phyloP scores from a whole-genome alignment of 2,888 invertebrate species.

The Ganaspis brasiliensis region DNA sequence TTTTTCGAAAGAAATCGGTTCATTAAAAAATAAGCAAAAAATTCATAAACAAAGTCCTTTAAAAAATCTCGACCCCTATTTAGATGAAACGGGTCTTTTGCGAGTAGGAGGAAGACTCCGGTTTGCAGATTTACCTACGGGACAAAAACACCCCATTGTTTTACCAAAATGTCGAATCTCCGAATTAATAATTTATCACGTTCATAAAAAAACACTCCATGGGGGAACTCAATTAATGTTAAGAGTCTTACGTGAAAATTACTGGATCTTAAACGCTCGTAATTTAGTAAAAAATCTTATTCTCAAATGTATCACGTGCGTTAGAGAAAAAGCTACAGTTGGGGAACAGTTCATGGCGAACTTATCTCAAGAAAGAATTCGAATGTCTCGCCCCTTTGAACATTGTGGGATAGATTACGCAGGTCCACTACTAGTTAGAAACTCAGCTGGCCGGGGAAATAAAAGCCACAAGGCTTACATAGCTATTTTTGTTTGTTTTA shows the following conservation, averaged over 20 bases:
- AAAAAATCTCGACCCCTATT: neutral
- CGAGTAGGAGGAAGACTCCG: constrained; percentile 29
- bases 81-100: constrained; percentile 7
- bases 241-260: constrained; percentile 46
- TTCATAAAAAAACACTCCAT: constrained; percentile 48
- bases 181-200: constrained; percentile 21
- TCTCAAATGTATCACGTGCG: constrained; percentile 39
- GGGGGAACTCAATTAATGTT: constrained; percentile 51
- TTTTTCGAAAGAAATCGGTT: constrained; percentile 2
- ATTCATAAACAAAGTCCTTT: neutral
- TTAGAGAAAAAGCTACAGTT: constrained; percentile 27
- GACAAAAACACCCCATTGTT: constrained; percentile 20
- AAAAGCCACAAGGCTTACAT: constrained; percentile 62
- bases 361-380: constrained; percentile 57
- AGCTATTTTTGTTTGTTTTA: constrained; percentile 64
- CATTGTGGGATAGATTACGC: constrained; percentile 64
- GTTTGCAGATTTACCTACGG: neutral
- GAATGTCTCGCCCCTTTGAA: constrained; percentile 50
- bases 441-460: constrained; percentile 55
- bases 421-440: constrained; percentile 55
- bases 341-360: constrained; percentile 62
- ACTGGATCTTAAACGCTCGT: constrained; percentile 51
- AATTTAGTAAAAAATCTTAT: constrained; percentile 13
- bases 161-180: constrained; percentile 23
- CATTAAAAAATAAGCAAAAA: neutral